phyloP scores from a whole-genome alignment of 2,113 vertebrate genomes.

The Catharus bicknelli region DNA sequence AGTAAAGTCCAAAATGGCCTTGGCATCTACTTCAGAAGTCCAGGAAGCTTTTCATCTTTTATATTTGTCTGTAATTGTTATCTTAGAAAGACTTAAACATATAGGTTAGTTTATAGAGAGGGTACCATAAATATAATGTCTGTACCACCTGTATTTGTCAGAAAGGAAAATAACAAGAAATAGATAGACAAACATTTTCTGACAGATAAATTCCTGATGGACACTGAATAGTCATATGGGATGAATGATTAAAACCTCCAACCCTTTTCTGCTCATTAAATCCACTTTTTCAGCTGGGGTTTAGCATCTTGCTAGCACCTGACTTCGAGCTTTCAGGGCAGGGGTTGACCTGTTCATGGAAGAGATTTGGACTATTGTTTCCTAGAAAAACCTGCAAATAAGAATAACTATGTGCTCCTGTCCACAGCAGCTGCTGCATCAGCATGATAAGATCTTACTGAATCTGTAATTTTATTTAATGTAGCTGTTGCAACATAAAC shows the following conservation, averaged over 20 bases:
- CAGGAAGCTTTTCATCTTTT: background rate
- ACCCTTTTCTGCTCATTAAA: background rate
- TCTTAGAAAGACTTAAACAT: background rate
- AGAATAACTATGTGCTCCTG: background rate
- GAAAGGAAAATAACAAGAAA: background rate
- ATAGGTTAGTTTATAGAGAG: background rate
- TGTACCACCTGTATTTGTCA: background rate
- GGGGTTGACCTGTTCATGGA: background rate
- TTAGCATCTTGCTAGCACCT: background rate
- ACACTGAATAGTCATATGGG: background rate
- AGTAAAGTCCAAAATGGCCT: background rate
- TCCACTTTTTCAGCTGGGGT: background rate
- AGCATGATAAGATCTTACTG: constrained; percentile 14
- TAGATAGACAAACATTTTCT: background rate
- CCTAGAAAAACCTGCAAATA: background rate
- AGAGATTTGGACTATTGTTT: background rate
- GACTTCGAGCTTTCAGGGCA: background rate
- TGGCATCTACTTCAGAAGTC: background rate
- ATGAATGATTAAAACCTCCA: background rate
- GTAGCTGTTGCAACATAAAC: constrained; percentile 30
- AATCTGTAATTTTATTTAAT: constrained; percentile 28
- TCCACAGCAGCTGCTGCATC: background rate
- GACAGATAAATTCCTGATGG: background rate
- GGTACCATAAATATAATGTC: background rate
- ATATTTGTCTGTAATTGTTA: background rate